These are phyloP conservation scores for Clarias fuscus DNA, from an alignment of 2,797 vertebrate genomes.

Conservation along the genomic window DNA sequence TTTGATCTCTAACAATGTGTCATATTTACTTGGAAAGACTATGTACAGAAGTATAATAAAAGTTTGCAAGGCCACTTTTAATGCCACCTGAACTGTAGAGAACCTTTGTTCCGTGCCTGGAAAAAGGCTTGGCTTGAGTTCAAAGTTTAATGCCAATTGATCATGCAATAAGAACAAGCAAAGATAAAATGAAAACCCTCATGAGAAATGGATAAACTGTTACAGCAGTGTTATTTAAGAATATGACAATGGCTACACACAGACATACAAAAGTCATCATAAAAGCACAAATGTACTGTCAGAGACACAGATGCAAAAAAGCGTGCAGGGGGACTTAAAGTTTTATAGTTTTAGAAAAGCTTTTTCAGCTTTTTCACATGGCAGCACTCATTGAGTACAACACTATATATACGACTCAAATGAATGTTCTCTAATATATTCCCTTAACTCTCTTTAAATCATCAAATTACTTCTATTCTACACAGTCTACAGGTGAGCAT, in stretches of 20 bases:
- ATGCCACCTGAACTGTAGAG: constrained; percentile 2
- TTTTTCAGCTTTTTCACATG: neutral
- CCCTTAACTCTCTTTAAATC: neutral
- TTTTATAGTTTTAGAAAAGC: neutral
- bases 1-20: neutral
- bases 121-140: constrained; percentile 22
- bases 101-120: neutral
- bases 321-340: neutral
- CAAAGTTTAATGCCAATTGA: constrained; percentile 21
- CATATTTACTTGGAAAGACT: neutral
- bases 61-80: neutral
- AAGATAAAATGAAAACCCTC: neutral
- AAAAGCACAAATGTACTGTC: neutral
- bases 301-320: neutral
- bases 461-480: neutral
- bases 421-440: neutral
- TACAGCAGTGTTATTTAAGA: constrained; percentile 1
- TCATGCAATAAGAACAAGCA: constrained; percentile 11
- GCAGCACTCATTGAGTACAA: neutral
- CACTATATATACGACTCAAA: neutral
- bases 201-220: constrained; percentile 10
- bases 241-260: neutral
- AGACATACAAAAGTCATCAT: neutral
- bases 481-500: neutral
- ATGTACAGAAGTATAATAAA: neutral